Base-by-base conservation (phyloP, 1,140 invertebrate species). In the Carcinoscorpius rotundicauda region DNA sequence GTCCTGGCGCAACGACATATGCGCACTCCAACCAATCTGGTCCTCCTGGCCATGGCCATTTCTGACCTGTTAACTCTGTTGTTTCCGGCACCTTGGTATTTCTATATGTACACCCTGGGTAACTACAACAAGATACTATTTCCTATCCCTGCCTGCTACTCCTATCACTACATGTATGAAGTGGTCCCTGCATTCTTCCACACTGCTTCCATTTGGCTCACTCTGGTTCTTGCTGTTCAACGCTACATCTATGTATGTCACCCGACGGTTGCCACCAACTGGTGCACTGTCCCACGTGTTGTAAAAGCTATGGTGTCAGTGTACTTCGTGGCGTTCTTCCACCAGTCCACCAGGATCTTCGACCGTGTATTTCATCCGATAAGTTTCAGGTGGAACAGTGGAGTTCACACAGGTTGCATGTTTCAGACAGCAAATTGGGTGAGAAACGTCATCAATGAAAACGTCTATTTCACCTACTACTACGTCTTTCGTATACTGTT, bases 221-320 rank as follows among this genome's bases (percentile, higher is more conserved):
- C 91, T 0, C 76, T 94, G 64, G 86, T 88, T 3, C 77, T 95
- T 52, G 91, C 91, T 4, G 85, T 90, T 3, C 92, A 95, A 78
- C 80, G 89, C 62, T 94, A 93, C 77, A 91, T 94, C 66, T 94
- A 93, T 77, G 89, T 94, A 0, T 94, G 91, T 72, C 90, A 93
- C 75, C 88, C 89, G 4, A 86, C 88, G 2, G 82, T 87, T 65
- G 91, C 91, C 0, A 81, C 84, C 66, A 87, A 83, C 49, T 92
- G 89, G 85, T 94, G 91, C 75, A 94, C 91, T 0, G 86, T 92
- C 81, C 84, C 86, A 0, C 82, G 85, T 4, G 90, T 92, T 3
- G 83, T 85, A 69, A 86, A 85, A 67, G 87, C 85, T 67, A 84
- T 91, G 3, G 79, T 83, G 49, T 84, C 84, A 73, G 91, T 93